Conservation (phyloP, 2,113 vertebrate genomes). For the Sitta europaea region DNA sequence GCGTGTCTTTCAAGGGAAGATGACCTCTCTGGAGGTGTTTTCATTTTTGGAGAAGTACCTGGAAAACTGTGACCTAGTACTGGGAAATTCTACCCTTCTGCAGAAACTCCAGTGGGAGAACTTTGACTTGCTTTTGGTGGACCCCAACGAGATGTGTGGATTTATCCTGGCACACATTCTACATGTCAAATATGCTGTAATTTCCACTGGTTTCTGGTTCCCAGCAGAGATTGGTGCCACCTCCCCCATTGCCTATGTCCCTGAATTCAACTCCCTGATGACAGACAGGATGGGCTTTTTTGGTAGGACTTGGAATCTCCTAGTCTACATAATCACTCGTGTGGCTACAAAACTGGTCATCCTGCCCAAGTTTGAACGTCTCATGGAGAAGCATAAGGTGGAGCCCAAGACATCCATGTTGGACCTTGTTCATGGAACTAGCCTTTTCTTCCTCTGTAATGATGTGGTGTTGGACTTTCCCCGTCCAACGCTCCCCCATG, state of each 20-base stretch:
- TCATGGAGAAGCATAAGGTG: constrained; percentile 53
- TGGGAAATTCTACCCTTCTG: constrained; percentile 50
- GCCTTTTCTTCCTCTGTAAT: constrained; percentile 65
- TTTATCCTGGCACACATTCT: constrained; percentile 65
- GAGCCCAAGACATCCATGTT: constrained; percentile 51
- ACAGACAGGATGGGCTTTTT: constrained; percentile 65
- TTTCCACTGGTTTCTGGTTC: constrained; percentile 73
- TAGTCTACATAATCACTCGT: constrained; percentile 60
- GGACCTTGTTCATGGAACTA: constrained; percentile 56
- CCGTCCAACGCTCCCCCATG: constrained; percentile 55
- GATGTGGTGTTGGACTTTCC: constrained; percentile 66
- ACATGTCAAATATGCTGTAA: constrained; percentile 40
- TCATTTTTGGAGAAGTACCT: constrained; percentile 64
- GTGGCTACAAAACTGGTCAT: constrained; percentile 62
- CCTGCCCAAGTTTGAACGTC: constrained; percentile 62
- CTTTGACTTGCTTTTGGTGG: constrained; percentile 65
- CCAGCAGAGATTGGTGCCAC: constrained; percentile 67
- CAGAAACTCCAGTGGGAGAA: constrained; percentile 28
- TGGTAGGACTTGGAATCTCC: constrained; percentile 62
- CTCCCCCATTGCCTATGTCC: constrained; percentile 65
- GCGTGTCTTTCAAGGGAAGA: constrained; percentile 62
- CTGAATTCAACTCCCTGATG: constrained; percentile 69
- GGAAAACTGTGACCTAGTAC: constrained; percentile 64
- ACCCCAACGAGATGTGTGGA: constrained; percentile 70
- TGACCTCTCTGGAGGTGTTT: constrained; percentile 64